These are phyloP conservation scores for Desoria tigrina DNA, from an alignment of 2,888 invertebrate genomes.

Conservation along the genomic window DNA sequence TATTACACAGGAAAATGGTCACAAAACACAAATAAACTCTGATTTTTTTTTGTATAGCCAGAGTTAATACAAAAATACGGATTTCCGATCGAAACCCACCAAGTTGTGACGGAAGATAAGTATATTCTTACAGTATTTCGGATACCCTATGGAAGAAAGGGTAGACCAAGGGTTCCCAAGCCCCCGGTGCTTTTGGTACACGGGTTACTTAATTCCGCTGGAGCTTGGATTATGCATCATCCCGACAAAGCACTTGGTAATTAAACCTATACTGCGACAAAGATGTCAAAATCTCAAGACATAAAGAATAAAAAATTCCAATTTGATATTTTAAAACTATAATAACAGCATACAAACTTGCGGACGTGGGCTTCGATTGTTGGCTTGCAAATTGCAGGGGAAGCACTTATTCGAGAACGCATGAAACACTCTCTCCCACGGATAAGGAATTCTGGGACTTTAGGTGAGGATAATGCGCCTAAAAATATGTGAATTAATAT, in stretches of 20 bases:
- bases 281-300: no score
- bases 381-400: slow-evolving; percentile 11
- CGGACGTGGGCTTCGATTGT: slow-evolving; percentile 8
- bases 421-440: slow-evolving; percentile 1
- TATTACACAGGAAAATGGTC: neutral
- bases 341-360: slow-evolving; percentile 12
- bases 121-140: slow-evolving; percentile 16
- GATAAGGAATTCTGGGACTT: slow-evolving; percentile 19
- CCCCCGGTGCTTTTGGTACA: slow-evolving; percentile 13
- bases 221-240: slow-evolving; percentile 17
- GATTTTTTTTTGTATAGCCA: slow-evolving; percentile 4
- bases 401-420: slow-evolving; percentile 3
- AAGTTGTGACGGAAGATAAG: slow-evolving; percentile 13
- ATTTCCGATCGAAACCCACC: slow-evolving; percentile 13
- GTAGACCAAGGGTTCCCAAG: neutral
- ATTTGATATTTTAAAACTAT: no score
- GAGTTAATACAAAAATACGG: slow-evolving; percentile 16
- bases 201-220: slow-evolving; percentile 14
- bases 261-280: neutral
- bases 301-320: no score
- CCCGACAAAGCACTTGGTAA: slow-evolving; percentile 17
- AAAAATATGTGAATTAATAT: no score
- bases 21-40: no score
- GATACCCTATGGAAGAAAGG: slow-evolving; percentile 12
- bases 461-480: neutral